These are phyloP conservation scores for Lasioglossum zephyrum DNA, from an alignment of 2,888 invertebrate genomes.

Conservation along the genomic window DNA sequence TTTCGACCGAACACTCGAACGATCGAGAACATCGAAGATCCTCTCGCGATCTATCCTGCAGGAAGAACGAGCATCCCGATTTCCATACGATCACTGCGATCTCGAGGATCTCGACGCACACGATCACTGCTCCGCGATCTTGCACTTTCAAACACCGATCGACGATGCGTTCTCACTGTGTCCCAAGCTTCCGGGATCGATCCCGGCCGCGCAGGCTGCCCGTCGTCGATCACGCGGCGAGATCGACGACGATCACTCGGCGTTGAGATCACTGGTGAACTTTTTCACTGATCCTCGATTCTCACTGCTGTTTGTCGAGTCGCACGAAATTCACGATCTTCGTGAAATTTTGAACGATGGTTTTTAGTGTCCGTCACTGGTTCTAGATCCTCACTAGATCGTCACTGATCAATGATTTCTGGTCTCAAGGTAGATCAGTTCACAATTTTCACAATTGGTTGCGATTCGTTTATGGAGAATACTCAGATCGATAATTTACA, in stretches of 20 bases:
- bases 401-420: not conserved
- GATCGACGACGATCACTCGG: not conserved
- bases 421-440: not conserved
- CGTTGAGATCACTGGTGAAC: not conserved
- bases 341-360: not conserved
- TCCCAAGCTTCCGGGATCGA: not conserved
- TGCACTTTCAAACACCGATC: slow-evolving; percentile 62
- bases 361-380: not conserved
- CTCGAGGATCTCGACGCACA: slow-evolving; percentile 44
- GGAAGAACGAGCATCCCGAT: slow-evolving; percentile 34
- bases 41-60: not conserved
- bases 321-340: slow-evolving; percentile 1
- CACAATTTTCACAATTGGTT: not conserved
- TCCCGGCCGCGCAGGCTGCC: not conserved
- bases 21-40: not conserved
- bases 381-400: not conserved
- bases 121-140: slow-evolving; percentile 53
- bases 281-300: slow-evolving; percentile 17
- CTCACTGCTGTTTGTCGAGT: not conserved
- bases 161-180: slow-evolving; percentile 37
- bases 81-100: slow-evolving; percentile 41
- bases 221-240: not conserved
- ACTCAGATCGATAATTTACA: not conserved
- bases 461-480: not conserved
- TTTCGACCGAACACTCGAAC: not conserved